Conservation (phyloP, 2,888 invertebrate species). For the Caenorhabditis imperialis region DNA sequence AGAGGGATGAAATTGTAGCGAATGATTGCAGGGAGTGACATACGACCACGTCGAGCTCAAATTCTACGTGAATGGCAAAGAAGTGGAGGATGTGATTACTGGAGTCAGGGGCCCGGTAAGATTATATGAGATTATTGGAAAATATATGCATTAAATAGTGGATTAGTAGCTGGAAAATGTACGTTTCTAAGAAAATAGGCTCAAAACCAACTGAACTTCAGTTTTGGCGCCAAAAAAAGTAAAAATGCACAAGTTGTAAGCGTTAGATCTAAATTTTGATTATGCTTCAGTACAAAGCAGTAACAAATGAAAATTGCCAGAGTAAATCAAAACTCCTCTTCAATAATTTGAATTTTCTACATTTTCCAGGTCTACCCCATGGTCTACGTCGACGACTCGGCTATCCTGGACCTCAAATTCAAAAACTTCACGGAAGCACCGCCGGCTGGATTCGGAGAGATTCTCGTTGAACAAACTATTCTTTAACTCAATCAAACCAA, state of each 20-base stretch:
- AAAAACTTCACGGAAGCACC: conserved; percentile 89
- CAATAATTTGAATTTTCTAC: neutral
- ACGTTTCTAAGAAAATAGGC: no score
- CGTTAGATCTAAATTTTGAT: no score
- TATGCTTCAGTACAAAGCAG: no score
- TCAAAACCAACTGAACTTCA: no score
- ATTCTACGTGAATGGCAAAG: conserved; percentile 92
- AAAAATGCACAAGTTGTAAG: no score
- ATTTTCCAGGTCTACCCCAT: conserved; percentile 72
- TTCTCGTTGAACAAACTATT: conserved; percentile 96
- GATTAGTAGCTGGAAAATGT: no score
- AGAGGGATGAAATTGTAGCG: no score
- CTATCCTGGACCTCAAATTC: conserved; percentile 93
- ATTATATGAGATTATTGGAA: neutral
- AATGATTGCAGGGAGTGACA: conserved; percentile 85
- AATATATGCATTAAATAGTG: no score
- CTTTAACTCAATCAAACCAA: conserved; percentile 82
- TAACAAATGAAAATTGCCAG: no score
- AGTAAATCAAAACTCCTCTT: no score
- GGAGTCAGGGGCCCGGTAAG: conserved; percentile 90
- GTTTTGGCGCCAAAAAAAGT: no score
- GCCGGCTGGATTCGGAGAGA: conserved; percentile 87
- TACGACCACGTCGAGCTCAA: conserved; percentile 96
- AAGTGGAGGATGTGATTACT: conserved; percentile 87
- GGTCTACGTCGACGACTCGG: conserved; percentile 93